Evolutionary conservation across 37 sponge, comb jelly and placozoan genomes (phyloP), one percentile per base, ranked within the genome.

Genomic region (Aplysina aerophoba): DNA sequence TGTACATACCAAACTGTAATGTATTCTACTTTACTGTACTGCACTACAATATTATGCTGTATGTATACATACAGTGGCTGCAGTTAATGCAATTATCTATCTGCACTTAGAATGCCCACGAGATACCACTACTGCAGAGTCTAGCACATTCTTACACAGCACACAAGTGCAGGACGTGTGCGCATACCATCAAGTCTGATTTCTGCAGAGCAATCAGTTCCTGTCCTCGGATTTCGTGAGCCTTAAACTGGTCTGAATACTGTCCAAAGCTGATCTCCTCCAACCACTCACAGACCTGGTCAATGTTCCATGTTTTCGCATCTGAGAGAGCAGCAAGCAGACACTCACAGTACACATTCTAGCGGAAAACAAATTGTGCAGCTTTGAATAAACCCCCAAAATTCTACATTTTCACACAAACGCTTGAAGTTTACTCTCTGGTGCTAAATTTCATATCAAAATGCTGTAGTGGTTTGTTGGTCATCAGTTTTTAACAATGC

Each of bases 221-320:
- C 22, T 75, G 44, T 41, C 78, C 78, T 12, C 54, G 39, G 33
- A 75, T 78, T 58, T 84, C 54, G 37, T 59, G 24, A 58, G 79
- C 39, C 64, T 74, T 84, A 61, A 94, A 83, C 60, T 55, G 37
- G 24, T 78, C 83, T 3, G 19, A 24, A 56, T 89, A 84, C 40
- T 92, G 90, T 4, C 56, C 75, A 50, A 95, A 73, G 30, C 88
- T 80, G 22, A 91, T 64, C 36, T 80, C 83, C 55, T 87, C 79
- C 66, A 92, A 30, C 92, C 90, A 92, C 64, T 74, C 67, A 81
- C 86, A 85, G 27, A 95, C 95, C 11, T 92, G 85, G 28, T 79
- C 87, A 20, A 41, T 73, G 24, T 62, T 81, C 95, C 95, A 95
- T 31, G 28, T 0, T 19, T 36, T 21, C 62, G 85, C 88, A 55